These are phyloP conservation scores for Myripristis jacobus DNA, from an alignment of 2,797 vertebrate species.

Conservation along the genomic window DNA sequence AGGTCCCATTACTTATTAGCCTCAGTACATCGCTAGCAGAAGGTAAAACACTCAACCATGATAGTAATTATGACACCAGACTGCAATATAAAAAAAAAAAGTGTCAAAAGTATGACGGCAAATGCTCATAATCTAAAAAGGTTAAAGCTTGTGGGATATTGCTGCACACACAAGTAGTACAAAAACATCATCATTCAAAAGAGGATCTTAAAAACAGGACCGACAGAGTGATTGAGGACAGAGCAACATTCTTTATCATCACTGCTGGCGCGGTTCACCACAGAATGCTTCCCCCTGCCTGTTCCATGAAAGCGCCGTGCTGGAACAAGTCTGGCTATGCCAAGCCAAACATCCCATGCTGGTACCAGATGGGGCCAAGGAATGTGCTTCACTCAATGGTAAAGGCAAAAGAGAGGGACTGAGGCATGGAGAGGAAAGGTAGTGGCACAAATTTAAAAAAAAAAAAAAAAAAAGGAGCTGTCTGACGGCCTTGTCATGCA, in stretches of 20 bases:
- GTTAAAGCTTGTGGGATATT: not conserved
- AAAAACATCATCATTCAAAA: constrained; percentile 33
- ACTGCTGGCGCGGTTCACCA: constrained; percentile 65
- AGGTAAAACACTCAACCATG: not conserved
- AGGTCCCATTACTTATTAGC: constrained; percentile 6
- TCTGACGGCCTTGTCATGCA: constrained; percentile 11
- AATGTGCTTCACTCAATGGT: constrained; percentile 79
- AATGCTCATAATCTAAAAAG: not conserved
- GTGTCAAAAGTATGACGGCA: not conserved
- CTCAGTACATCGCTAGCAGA: not conserved
- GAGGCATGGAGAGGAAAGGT: constrained; percentile 45
- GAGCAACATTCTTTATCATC: constrained; percentile 69
- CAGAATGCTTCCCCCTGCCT: constrained; percentile 72
- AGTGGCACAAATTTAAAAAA: constrained; percentile 11
- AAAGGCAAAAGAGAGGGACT: constrained; percentile 64
- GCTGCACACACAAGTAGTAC: not conserved
- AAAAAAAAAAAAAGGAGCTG: not conserved
- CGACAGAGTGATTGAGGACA: constrained; percentile 53
- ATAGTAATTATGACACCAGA: not conserved
- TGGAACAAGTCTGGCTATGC: constrained; percentile 79
- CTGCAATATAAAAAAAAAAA: not conserved
- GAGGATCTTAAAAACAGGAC: constrained; percentile 47
- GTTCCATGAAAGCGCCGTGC: constrained; percentile 77
- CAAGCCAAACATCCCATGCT: constrained; percentile 83
- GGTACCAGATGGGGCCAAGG: constrained; percentile 84